phyloP scores from a whole-genome alignment of 2,888 invertebrate genomes.

The Laothoe populi region DNA sequence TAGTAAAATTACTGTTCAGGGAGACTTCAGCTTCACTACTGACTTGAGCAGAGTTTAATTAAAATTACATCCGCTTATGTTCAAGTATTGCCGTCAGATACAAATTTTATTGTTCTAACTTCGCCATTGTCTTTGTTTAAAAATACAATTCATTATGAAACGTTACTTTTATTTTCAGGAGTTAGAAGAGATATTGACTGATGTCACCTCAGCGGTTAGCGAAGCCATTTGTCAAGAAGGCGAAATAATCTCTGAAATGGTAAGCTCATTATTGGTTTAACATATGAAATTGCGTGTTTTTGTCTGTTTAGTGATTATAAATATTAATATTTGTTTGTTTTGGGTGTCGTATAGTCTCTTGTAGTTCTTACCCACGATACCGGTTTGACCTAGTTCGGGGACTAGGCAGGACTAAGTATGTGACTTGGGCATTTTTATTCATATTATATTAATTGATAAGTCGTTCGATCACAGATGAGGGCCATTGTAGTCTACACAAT shows the following conservation, averaged over 20 bases:
- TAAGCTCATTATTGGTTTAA: too few relatives aligned
- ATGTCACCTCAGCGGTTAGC: slow-evolving; percentile 93
- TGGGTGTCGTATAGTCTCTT: too few relatives aligned
- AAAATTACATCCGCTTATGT: slow-evolving; percentile 49
- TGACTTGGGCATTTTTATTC: too few relatives aligned
- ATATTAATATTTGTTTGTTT: too few relatives aligned
- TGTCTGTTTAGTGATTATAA: too few relatives aligned
- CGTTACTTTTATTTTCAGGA: slow-evolving; percentile 87
- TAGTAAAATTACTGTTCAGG: slow-evolving; percentile 38
- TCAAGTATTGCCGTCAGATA: slow-evolving; percentile 38
- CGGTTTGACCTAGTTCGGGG: too few relatives aligned
- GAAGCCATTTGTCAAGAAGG: slow-evolving; percentile 95
- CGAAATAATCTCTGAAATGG: slow-evolving; percentile 92
- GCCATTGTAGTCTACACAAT: too few relatives aligned
- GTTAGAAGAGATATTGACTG: slow-evolving; percentile 96
- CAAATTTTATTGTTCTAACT: slow-evolving; percentile 34
- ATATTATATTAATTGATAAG: too few relatives aligned
- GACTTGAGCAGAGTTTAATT: slow-evolving; percentile 60
- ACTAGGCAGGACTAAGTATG: too few relatives aligned
- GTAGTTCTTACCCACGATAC: too few relatives aligned
- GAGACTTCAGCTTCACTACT: slow-evolving; percentile 40
- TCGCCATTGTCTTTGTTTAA: not conserved
- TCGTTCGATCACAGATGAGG: too few relatives aligned
- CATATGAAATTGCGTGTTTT: too few relatives aligned
- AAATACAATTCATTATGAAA: slow-evolving; percentile 27